Percentiles rank a stretch among this genome's conserved stretches.
Evolutionary conservation across 2,888 invertebrate genomes (phyloP).

Genomic region (Chymomyza caudatula): DNA sequence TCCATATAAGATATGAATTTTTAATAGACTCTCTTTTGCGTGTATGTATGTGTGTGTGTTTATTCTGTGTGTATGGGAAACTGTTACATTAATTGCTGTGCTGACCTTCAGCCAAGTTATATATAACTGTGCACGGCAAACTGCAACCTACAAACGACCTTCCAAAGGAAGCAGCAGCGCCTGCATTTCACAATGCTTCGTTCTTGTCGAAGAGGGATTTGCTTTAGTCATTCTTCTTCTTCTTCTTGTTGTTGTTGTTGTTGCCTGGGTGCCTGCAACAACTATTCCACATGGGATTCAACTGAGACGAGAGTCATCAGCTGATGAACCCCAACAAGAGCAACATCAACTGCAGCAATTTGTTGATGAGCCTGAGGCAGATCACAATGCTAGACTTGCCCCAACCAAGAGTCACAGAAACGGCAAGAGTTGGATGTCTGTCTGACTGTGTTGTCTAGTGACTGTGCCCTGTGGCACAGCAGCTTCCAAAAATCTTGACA

Average conservation of each 20-base stretch:
- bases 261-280: neutral
- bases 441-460: neutral
- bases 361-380: conserved; percentile 43
- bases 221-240: conserved; percentile 38
- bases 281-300: neutral
- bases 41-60: neutral
- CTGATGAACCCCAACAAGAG: conserved; percentile 25
- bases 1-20: conserved; percentile 55
- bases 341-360: conserved; percentile 36
- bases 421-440: neutral
- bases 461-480: neutral
- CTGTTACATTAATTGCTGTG: conserved; percentile 51
- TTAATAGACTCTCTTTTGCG: conserved; percentile 39
- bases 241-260: neutral
- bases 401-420: neutral
- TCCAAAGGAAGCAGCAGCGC: conserved; percentile 28
- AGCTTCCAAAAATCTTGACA: neutral
- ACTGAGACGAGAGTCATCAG: conserved; percentile 8
- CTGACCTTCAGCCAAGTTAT: conserved; percentile 28
- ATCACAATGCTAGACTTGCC: neutral
- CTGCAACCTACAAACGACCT: conserved; percentile 34
- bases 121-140: neutral
- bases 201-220: conserved; percentile 25
- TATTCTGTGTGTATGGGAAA: conserved; percentile 9
- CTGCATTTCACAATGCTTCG: conserved; percentile 16